Evolutionary conservation across 2,888 invertebrate genomes (phyloP), one percentile per base, ranked within the genome.

Genomic region (Agelastica alni): DNA sequence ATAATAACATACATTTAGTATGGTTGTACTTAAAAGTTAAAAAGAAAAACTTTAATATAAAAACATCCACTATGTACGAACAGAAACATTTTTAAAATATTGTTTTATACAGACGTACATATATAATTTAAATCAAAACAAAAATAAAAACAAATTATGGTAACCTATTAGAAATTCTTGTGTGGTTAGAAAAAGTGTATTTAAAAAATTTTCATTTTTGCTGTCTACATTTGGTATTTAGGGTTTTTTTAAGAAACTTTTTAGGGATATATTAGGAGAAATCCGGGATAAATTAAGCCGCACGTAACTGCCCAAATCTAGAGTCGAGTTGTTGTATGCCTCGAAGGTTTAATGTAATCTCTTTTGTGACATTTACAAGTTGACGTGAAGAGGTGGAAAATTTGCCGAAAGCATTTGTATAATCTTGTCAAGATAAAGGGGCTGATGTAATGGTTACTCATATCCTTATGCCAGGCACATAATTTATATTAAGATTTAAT

Each of bases 251-350:
- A 26, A 41, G 13, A 7, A 41, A 7, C 7, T 22, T 41, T 12
- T 5, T n/a, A 26, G 42, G n/a, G 34, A 20, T 18, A 44, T 32
- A 42, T 30, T 32, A 12, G 14, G 22, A n/a, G 34, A 20, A 12
- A 34, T 22, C 45, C n/a, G 26, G 17, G 39, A 6, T 17, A 39
- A 43, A 47, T 56, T 44, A 52, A 53, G 44, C 48, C 52, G 18
- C 52, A 56, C 56, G 48, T 56, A 53, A 52, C 49, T 56, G 48
- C 41, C 48, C 56, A 48, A 56, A 56, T 56, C 56, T 53, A 53
- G 43, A 53, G 46, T 56, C 51, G 47, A 56, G 47, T 43, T 56
- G 52, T 53, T 56, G 51, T 51, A 36, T 48, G 43, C 53, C 53
- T 41, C 36, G 9, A 34, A 39, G 43, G 43, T 43, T 51, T 43